These are phyloP conservation scores for Columba livia DNA, from an alignment of 2,113 vertebrate species.

Conservation along the genomic window DNA sequence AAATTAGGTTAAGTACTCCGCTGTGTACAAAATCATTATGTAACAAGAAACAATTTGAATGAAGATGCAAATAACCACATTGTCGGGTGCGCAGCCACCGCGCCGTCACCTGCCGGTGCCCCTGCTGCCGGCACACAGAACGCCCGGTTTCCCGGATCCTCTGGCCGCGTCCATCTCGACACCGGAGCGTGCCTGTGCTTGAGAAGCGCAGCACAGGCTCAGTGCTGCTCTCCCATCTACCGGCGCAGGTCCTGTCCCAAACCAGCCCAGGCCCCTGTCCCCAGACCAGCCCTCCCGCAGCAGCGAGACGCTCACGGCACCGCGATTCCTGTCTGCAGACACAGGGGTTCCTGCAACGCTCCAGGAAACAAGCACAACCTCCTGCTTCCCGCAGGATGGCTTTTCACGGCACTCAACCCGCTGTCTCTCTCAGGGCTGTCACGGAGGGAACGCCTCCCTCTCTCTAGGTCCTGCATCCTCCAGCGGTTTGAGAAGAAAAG, in stretches of 20 bases:
- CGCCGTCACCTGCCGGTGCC: neutral
- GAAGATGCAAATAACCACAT: constrained; percentile 77
- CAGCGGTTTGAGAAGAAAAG: neutral
- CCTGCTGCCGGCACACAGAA: neutral
- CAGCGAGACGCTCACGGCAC: fast-evolving
- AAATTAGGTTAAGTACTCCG: constrained; percentile 88
- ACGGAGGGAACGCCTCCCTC: neutral
- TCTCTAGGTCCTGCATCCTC: neutral
- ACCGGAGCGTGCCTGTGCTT: fast-evolving
- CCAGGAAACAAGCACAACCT: fast-evolving
- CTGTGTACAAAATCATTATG: constrained; percentile 85
- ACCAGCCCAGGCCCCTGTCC: too few species aligned
- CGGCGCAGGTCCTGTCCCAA: too few species aligned
- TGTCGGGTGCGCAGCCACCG: neutral
- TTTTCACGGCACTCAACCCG: neutral
- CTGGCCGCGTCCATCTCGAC: neutral
- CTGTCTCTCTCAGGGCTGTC: neutral
- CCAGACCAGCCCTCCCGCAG: neutral
- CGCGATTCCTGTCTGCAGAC: fast-evolving
- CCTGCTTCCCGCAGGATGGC: neutral
- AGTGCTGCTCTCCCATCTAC: neutral
- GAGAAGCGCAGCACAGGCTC: fast-evolving
- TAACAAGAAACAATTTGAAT: constrained; percentile 75
- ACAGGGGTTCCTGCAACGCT: neutral
- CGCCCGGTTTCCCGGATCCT: neutral